These are phyloP conservation scores for Helarctos malayanus DNA, from an alignment of 2,797 vertebrate species.

Conservation along the genomic window DNA sequence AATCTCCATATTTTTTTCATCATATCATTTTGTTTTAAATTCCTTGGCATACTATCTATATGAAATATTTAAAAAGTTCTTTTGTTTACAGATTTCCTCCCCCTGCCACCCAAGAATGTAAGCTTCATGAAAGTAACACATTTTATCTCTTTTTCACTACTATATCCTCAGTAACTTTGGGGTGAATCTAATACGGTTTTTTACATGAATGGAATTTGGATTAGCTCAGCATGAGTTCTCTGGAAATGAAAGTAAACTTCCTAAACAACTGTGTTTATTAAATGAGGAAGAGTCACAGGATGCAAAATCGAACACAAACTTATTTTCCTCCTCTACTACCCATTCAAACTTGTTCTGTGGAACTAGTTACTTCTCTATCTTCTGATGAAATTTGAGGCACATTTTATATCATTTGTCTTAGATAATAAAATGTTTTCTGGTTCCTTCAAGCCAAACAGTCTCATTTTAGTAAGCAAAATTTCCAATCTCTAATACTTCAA, in stretches of 20 bases:
- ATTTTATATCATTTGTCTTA: not conserved
- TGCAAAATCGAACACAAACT: not conserved
- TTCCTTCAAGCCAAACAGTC: not conserved
- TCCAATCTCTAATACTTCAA: not conserved
- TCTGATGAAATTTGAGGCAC: not conserved
- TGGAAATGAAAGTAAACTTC: conserved; percentile 1
- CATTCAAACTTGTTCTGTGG: not conserved
- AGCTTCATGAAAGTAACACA: not conserved
- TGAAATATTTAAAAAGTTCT: not conserved
- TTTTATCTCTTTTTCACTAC: not conserved
- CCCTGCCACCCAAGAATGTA: not conserved
- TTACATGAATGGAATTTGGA: not conserved
- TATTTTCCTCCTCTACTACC: not conserved
- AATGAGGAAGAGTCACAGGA: not conserved
- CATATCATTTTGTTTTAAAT: not conserved
- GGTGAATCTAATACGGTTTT: not conserved
- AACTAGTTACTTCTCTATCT: conserved; percentile 15
- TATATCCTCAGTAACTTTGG: not conserved
- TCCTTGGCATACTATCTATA: not conserved
- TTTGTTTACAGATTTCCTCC: not conserved
- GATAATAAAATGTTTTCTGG: conserved; percentile 7
- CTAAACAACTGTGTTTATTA: not conserved
- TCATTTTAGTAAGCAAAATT: conserved; percentile 30
- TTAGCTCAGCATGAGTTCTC: not conserved
- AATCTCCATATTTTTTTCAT: not conserved